Evolutionary conservation across 1,140 invertebrate species (phyloP).

Genomic region (Dinothrombium tinctorium): DNA sequence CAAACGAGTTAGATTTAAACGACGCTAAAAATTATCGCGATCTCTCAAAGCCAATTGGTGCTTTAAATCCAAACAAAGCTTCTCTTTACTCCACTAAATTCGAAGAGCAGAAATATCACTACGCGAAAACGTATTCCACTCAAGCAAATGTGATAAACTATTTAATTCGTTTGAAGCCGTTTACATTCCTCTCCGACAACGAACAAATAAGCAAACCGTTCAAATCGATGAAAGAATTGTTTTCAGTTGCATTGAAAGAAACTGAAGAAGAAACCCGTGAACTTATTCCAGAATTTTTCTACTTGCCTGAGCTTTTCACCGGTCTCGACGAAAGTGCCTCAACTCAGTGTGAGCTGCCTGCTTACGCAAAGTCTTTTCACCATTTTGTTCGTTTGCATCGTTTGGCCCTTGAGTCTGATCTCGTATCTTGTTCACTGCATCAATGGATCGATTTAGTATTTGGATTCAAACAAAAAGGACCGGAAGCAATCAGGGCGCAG

Average conservation of each 20-base stretch:
- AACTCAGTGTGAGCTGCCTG: slow-evolving; percentile 61
- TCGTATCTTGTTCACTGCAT: slow-evolving; percentile 95
- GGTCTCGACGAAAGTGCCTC: slow-evolving; percentile 28
- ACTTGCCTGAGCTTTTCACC: slow-evolving; percentile 95
- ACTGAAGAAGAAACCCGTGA: slow-evolving; percentile 33
- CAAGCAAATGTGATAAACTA: slow-evolving; percentile 98
- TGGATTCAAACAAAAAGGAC: slow-evolving; percentile 95
- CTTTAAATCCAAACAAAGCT: slow-evolving; percentile 81
- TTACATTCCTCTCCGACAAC: slow-evolving; percentile 87
- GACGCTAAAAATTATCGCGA: slow-evolving; percentile 93
- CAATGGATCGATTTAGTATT: slow-evolving; percentile 99
- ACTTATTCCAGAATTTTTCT: slow-evolving; percentile 94
- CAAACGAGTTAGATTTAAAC: slow-evolving; percentile 52
- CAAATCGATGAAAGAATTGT: slow-evolving; percentile 70
- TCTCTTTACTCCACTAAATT: too few relatives aligned
- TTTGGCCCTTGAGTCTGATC: slow-evolving; percentile 96
- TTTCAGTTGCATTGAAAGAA: slow-evolving; percentile 28
- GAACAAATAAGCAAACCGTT: slow-evolving; percentile 93
- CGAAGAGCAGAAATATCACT: too few relatives aligned
- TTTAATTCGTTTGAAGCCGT: slow-evolving; percentile 85
- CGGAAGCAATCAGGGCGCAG: slow-evolving; percentile 82
- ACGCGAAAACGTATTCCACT: slow-evolving; percentile 97
- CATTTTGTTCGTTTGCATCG: slow-evolving; percentile 92
- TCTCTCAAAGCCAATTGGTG: slow-evolving; percentile 94
- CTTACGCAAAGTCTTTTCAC: slow-evolving; percentile 86